Base-by-base conservation (phyloP, 2,113 vertebrate genomes). In the Ptyas mucosa region DNA sequence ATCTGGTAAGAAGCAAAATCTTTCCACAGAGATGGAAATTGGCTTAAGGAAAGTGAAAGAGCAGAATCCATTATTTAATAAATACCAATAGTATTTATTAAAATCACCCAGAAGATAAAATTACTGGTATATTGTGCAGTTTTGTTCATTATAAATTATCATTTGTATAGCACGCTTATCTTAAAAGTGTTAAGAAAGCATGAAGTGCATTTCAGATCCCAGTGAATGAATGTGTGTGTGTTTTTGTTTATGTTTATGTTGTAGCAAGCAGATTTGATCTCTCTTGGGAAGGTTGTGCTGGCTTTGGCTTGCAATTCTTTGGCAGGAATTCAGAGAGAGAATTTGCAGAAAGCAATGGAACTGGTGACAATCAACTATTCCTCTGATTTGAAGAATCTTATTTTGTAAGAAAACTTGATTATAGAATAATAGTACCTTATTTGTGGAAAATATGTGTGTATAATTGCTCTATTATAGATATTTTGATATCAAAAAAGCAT, bases 331-430 rank as follows among this genome's bases (percentile, higher is more conserved):
- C 99, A 99, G 96, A 98, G 99, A 97, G 99, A 99, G 95, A 99
- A 99, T 97, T 97, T 99, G 96, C 99, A 99, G 97, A 99, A 99
- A 97, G 99, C 99, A 94, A 99, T 99, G 99, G 99, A 99, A 98
- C 97, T 99, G 95, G 99, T 99, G 98, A 99, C 99, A 96, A 99
- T 99, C 97, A 99, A 99, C 98, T 99, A 99, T 97, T 99, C 99
- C 94, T 99, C 99, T 96, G 99, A 99, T 97, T 98, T 99, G 98
- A 99, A 99, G 98, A 99, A 99, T 98, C 98, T 99, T 96, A 99
- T 99, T 97, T 98, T 99, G 99, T 99, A 98, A 98, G 2, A 64
- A 53, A 55, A 12, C 39, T 1, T 0, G 18, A 51, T 52, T 90
- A 49, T 29, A 29, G 54, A 55, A 34, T 64, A 21, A 26, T 69